Evolutionary conservation across 2,797 vertebrate species (phyloP), one percentile per base, ranked within the genome.

Genomic region (Sebastes diaconus): DNA sequence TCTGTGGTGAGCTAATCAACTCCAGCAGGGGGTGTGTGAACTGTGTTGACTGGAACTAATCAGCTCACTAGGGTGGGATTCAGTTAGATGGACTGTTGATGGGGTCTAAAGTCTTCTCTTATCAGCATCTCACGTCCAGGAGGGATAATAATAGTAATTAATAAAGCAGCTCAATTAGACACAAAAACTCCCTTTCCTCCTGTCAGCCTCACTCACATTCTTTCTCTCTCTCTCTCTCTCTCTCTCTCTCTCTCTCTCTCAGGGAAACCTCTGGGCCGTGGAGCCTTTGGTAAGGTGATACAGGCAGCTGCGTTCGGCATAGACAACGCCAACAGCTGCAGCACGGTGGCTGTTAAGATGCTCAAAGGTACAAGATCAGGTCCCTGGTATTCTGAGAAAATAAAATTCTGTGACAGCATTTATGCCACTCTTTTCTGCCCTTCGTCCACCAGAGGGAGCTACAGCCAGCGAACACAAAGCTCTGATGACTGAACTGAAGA

Each of bases 401-500:
- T 20, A 3, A 32, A 64, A 68, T 32, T 46, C 4, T 67, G 32
- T 34, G 22, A 27, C 16, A 69, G 4, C 7, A n/a, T 57, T 9
- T 13, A 4, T 68, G 20, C 4, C 32, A 58, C 9, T 29, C 4
- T 65, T 39, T 71, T 80, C 39, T 58, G 9, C 18, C 8, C 58
- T 42, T 54, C 67, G 58, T 87, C 93, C 94, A 94, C 93, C 88
- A 99, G 98, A 99, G 95, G 98, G 97, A 18, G 98, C 97, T 81
- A 99, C 97, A 30, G 95, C 94, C 93, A 99, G 95, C 0, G 98
- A 99, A 64, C 97, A 98, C 92, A 98, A 98, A 89, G 98, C 98
- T 22, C 93, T 99, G 74, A 98, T 98, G 97, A 98, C 97, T 4
- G 98, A 99, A 77, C 95, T 99, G 86, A 99, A 99, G 94, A 99